Percentiles rank a stretch among this genome's conserved stretches.
phyloP scores from a whole-genome alignment of 2,113 vertebrate genomes.

The Neofelis nebulosa region DNA sequence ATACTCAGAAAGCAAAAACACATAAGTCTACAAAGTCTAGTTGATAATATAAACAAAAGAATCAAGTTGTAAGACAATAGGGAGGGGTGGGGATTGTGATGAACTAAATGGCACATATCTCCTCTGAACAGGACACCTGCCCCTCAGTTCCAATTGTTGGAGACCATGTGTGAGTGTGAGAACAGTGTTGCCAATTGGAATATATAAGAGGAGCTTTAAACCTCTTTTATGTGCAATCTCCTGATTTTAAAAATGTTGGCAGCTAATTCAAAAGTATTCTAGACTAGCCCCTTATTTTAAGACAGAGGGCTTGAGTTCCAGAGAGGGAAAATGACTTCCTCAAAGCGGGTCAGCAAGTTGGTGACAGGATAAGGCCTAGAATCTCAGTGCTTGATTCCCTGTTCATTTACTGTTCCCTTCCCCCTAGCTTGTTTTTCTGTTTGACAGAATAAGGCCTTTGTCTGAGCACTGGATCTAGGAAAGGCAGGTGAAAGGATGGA shows the following conservation, averaged over 20 bases:
- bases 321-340: neutral
- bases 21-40: neutral
- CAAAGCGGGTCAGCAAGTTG: neutral
- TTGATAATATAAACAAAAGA: neutral
- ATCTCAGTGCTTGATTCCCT: neutral
- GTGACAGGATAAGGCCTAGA: neutral
- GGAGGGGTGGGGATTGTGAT: neutral
- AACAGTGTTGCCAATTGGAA: neutral
- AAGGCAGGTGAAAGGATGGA: neutral
- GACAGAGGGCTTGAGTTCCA: neutral
- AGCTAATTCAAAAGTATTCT: neutral
- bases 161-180: fast-evolving
- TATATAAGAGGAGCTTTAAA: neutral
- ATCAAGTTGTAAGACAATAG: neutral
- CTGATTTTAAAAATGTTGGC: neutral
- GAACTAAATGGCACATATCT: neutral
- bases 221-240: neutral
- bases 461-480: neutral
- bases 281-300: neutral
- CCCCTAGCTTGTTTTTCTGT: neutral
- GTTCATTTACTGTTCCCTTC: neutral
- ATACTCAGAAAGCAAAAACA: neutral
- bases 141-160: neutral
- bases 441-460: neutral
- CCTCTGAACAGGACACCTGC: neutral